Evolutionary conservation across 1,140 invertebrate species (phyloP).

Genomic region (Physella acuta): DNA sequence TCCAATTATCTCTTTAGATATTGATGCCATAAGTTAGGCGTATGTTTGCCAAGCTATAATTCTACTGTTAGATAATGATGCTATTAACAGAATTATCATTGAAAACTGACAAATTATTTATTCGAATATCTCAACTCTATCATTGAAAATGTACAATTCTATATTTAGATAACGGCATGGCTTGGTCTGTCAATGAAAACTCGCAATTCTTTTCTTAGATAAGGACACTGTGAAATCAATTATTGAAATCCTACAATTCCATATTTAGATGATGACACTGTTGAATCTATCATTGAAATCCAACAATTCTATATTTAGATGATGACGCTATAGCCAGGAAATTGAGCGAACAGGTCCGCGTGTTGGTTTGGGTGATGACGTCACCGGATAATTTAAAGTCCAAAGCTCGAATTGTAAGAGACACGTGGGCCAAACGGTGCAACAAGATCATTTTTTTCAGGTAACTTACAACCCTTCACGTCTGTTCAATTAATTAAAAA

Average conservation of each 20-base stretch:
- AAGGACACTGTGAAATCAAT: neutral
- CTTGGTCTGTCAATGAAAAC: neutral
- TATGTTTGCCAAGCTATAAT: too few relatives aligned
- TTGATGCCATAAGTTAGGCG: too few relatives aligned
- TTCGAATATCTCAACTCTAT: neutral
- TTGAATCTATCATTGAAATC: too few relatives aligned
- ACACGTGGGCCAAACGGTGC: conserved; percentile 93
- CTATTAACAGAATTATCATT: neutral
- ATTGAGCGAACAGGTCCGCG: conserved; percentile 67
- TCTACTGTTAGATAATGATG: too few relatives aligned
- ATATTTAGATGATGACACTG: too few relatives aligned
- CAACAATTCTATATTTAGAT: too few relatives aligned
- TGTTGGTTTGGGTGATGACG: too few relatives aligned
- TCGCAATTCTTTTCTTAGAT: neutral
- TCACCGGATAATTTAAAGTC: conserved; percentile 85
- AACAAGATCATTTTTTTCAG: conserved; percentile 65
- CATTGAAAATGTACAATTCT: neutral
- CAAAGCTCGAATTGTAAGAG: conserved; percentile 88
- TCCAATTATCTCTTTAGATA: too few relatives aligned
- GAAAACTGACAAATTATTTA: too few relatives aligned
- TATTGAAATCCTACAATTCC: conserved; percentile 6
- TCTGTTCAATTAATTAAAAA: conserved; percentile 41
- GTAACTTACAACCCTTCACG: conserved; percentile 34
- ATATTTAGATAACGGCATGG: neutral
- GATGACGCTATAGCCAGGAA: conserved; percentile 70